These are phyloP conservation scores for Myotis brandtii DNA, from an alignment of 2,113 vertebrate species.

Conservation along the genomic window DNA sequence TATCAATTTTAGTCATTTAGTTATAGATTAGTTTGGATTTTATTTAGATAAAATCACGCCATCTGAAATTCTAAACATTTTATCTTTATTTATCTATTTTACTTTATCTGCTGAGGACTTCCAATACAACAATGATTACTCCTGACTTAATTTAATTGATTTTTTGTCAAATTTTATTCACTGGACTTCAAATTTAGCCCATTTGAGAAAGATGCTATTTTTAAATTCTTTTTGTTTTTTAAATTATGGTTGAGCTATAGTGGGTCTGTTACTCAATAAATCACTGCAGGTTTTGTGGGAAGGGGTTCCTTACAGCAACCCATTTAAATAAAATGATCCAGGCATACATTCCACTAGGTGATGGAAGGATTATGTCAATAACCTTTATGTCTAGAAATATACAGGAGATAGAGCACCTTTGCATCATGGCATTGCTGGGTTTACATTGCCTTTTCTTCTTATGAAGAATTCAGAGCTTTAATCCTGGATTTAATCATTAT, in stretches of 20 bases:
- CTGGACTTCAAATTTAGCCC: not conserved
- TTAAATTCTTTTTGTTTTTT: not conserved
- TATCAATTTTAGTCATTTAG: not conserved
- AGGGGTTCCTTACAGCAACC: not conserved
- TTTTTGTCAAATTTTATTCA: conserved; percentile 3
- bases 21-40: not conserved
- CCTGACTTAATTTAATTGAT: not conserved
- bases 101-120: not conserved
- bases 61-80: not conserved
- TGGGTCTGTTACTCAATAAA: not conserved
- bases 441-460: not conserved
- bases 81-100: not conserved
- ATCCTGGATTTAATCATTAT: not conserved
- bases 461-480: not conserved
- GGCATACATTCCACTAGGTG: not conserved
- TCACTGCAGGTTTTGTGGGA: not conserved
- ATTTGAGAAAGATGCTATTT: not conserved
- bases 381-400: not conserved
- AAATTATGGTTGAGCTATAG: not conserved
- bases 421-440: not conserved
- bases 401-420: not conserved
- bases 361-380: not conserved
- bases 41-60: not conserved
- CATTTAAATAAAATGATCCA: not conserved
- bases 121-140: not conserved